These are phyloP conservation scores for Myopa testacea DNA, from an alignment of 2,888 invertebrate species.

Conservation along the genomic window DNA sequence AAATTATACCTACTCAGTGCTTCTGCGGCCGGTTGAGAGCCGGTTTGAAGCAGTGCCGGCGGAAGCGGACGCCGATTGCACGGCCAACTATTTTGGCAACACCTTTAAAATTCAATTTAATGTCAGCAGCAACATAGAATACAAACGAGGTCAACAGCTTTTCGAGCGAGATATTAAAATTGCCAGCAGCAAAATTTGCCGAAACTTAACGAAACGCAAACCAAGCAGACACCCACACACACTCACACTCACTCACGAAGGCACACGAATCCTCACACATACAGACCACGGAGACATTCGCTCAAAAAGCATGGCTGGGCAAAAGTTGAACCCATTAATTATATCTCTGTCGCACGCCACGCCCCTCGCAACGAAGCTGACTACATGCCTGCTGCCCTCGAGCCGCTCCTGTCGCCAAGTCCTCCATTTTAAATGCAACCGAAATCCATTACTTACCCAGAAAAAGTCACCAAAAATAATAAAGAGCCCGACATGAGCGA, in stretches of 20 bases:
- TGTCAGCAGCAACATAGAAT: constrained; percentile 20
- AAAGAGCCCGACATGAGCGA: not conserved
- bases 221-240: constrained; percentile 20
- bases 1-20: not conserved
- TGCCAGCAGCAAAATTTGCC: not conserved
- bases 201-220: constrained; percentile 35
- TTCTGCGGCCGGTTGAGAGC: not conserved
- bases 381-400: constrained; percentile 34
- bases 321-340: constrained; percentile 55
- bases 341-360: constrained; percentile 51
- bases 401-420: constrained; percentile 14
- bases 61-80: not conserved
- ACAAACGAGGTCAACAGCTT: constrained; percentile 47
- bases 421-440: constrained; percentile 44
- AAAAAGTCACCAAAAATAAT: not conserved
- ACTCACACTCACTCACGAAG: constrained; percentile 24
- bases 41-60: too few species aligned
- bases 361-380: constrained; percentile 51
- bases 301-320: constrained; percentile 45
- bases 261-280: constrained; percentile 39
- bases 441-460: constrained; percentile 11
- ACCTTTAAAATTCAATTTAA: constrained; percentile 40
- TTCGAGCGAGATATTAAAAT: constrained; percentile 43
- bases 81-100: constrained; percentile 26
- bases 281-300: constrained; percentile 45